These are phyloP conservation scores for Pecten maximus DNA, from an alignment of 2,888 invertebrate species.

Conservation along the genomic window DNA sequence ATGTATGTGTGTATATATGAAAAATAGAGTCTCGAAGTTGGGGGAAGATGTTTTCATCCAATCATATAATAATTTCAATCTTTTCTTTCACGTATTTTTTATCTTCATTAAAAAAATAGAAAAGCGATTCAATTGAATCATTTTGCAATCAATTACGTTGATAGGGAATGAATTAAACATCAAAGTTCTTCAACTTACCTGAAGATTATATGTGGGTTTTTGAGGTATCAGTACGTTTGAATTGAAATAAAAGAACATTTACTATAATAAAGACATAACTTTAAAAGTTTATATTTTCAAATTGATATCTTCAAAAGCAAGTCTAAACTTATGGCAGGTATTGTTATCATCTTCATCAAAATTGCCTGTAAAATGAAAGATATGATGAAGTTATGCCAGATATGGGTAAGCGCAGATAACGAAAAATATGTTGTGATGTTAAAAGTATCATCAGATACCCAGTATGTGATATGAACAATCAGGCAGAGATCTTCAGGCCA, in stretches of 20 bases:
- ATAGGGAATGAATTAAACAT: not conserved
- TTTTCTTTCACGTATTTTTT: too few relatives aligned
- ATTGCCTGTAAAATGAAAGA: constrained; percentile 1
- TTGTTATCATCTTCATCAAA: not conserved
- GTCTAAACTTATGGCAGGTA: not conserved
- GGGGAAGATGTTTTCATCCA: too few relatives aligned
- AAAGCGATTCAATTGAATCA: not conserved
- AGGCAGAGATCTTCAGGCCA: not conserved
- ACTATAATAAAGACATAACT: not conserved
- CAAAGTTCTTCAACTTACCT: not conserved
- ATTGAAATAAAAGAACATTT: not conserved
- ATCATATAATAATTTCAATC: too few relatives aligned
- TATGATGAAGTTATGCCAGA: constrained; percentile 7
- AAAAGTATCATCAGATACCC: not conserved
- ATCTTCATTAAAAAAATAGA: too few relatives aligned
- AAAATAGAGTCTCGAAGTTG: too few relatives aligned
- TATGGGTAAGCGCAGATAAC: not conserved
- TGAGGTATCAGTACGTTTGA: not conserved
- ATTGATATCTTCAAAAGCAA: constrained; percentile 26
- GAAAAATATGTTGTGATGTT: not conserved
- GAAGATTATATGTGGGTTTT: not conserved
- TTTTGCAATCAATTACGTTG: not conserved
- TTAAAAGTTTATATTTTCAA: not conserved
- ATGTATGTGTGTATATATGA: too few relatives aligned
- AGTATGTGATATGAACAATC: not conserved